These are phyloP conservation scores for Oscheius sp. DNA, from an alignment of 2,888 invertebrate genomes.

Conservation along the genomic window DNA sequence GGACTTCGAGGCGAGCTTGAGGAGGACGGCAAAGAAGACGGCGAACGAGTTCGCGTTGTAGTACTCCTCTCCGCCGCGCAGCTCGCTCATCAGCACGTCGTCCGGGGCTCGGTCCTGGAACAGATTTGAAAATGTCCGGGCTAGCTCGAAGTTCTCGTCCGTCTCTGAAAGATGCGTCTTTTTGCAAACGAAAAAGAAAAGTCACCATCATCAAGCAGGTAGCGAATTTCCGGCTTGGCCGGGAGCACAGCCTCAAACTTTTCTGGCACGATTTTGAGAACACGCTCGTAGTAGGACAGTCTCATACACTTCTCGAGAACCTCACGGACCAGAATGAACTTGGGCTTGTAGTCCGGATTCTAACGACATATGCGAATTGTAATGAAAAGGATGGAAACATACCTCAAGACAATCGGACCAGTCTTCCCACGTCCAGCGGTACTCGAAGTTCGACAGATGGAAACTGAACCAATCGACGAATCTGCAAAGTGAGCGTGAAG, in stretches of 20 bases:
- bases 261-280: conserved; percentile 88
- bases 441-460: conserved; percentile 98
- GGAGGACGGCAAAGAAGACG: conserved; percentile 79
- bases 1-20: conserved; percentile 93
- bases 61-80: conserved; percentile 79
- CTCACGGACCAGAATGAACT: conserved; percentile 85
- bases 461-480: conserved; percentile 98
- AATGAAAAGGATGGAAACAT: conserved; percentile 2
- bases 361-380: background rate
- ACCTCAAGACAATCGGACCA: conserved; percentile 75
- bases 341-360: conserved; percentile 22
- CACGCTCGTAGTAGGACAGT: conserved; percentile 91
- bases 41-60: conserved; percentile 94
- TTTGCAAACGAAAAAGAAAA: background rate
- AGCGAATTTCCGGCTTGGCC: conserved; percentile 81
- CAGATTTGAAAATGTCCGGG: conserved; percentile 37
- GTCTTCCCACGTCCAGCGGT: conserved; percentile 92
- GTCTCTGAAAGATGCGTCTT: conserved; percentile 27
- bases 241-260: conserved; percentile 87
- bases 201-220: conserved; percentile 63
- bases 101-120: conserved; percentile 44
- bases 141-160: conserved; percentile 36
- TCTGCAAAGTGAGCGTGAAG: conserved; percentile 76
- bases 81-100: conserved; percentile 50
- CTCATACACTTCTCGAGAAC: conserved; percentile 87